A percentile compares a stretch with the other conserved stretches of the same genome.
These are phyloP conservation scores for Alsophila aescularia DNA, from an alignment of 2,888 invertebrate species.

Conservation along the genomic window DNA sequence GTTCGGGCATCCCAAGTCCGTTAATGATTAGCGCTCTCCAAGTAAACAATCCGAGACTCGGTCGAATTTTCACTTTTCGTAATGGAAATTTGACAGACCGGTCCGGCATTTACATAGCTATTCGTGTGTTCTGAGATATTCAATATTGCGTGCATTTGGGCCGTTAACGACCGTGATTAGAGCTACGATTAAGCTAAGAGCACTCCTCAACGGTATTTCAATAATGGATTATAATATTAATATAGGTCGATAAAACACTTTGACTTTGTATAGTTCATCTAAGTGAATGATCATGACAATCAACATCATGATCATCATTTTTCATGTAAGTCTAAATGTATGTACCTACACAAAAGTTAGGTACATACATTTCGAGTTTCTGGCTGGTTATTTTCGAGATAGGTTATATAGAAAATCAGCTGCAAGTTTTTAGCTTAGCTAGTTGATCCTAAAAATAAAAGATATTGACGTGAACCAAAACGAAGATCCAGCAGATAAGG, in stretches of 20 bases:
- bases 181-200: conserved; percentile 52
- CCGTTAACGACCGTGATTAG: conserved; percentile 43
- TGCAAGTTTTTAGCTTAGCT: no score
- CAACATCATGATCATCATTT: no score
- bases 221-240: conserved; percentile 24
- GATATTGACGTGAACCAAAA: no score
- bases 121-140: conserved; percentile 36
- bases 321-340: no score
- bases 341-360: no score
- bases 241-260: conserved; percentile 42
- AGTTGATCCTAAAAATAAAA: no score
- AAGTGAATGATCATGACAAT: background rate
- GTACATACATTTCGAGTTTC: no score
- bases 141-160: conserved; percentile 37
- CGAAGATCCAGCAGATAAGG: no score
- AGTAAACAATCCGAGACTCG: conserved; percentile 37
- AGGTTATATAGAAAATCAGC: no score
- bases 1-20: no score
- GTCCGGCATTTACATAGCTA: conserved; percentile 56
- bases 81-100: conserved; percentile 58
- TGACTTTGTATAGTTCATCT: background rate
- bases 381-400: no score
- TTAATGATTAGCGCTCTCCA: background rate
- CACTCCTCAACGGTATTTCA: conserved; percentile 47
- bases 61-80: conserved; percentile 71